Evolutionary conservation across 2,797 vertebrate genomes (phyloP).

Genomic region (Hyperoplus immaculatus): DNA sequence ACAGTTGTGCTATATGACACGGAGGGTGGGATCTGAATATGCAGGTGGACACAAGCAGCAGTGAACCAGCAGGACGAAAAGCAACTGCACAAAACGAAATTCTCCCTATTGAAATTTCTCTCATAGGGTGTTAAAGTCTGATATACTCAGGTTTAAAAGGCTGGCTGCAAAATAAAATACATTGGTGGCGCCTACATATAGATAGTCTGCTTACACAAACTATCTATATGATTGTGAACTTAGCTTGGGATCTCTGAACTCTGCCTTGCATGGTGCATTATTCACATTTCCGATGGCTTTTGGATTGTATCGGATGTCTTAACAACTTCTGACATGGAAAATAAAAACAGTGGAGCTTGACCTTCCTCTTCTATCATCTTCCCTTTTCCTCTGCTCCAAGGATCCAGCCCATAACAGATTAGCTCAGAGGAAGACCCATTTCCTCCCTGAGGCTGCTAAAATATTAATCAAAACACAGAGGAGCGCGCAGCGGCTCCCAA

Average conservation of each 20-base stretch:
- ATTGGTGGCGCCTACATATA: background rate
- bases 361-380: constrained; percentile 82
- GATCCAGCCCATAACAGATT: constrained; percentile 92
- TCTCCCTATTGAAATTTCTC: constrained; percentile 1
- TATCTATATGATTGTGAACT: constrained; percentile 12
- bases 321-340: constrained; percentile 73
- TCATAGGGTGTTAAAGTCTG: too few species aligned
- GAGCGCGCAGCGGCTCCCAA: constrained; percentile 92
- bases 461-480: constrained; percentile 99
- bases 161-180: background rate
- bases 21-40: background rate
- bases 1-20: constrained; percentile 13
- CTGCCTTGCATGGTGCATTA: constrained; percentile 16
- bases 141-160: background rate
- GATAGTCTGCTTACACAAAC: background rate
- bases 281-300: constrained; percentile 44
- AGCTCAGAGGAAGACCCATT: constrained; percentile 95
- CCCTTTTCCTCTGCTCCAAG: constrained; percentile 82
- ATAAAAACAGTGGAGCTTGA: constrained; percentile 78
- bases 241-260: constrained; percentile 34
- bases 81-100: background rate
- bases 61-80: constrained; percentile 25
- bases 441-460: constrained; percentile 95
- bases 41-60: constrained; percentile 22
- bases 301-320: constrained; percentile 62